phyloP scores from a whole-genome alignment of 2,888 invertebrate species.

The Lithophane semibrunnea region DNA sequence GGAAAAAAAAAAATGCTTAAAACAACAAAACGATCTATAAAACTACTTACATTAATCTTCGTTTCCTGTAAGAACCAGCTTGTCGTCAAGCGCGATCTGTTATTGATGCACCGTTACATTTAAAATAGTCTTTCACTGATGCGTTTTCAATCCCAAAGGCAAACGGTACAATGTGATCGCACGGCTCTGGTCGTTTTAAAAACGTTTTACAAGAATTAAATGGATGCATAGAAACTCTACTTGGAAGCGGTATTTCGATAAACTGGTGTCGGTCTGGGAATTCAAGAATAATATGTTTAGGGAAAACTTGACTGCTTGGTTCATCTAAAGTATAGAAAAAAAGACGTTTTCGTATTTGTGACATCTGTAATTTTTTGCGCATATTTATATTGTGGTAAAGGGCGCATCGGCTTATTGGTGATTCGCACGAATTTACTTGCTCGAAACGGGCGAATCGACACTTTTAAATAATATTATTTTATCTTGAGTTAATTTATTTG shows the following conservation, averaged over 20 bases:
- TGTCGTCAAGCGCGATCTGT: slow-evolving; percentile 19
- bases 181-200: slow-evolving; percentile 23
- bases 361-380: too few relatives aligned
- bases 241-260: background rate
- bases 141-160: slow-evolving; percentile 46
- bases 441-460: too few relatives aligned
- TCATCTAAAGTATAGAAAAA: too few relatives aligned
- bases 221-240: slow-evolving; percentile 26
- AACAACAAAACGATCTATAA: background rate
- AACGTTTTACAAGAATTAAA: slow-evolving; percentile 46
- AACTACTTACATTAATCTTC: slow-evolving; percentile 31
- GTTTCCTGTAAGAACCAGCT: background rate
- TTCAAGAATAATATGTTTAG: slow-evolving; percentile 32
- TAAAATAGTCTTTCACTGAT: slow-evolving; percentile 33
- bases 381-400: too few relatives aligned
- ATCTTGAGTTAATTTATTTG: too few relatives aligned
- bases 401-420: too few relatives aligned
- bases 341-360: too few relatives aligned
- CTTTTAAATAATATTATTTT: too few relatives aligned
- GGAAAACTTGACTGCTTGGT: background rate
- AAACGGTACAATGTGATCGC: slow-evolving; percentile 25
- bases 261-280: background rate
- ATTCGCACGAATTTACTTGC: too few relatives aligned
- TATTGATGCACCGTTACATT: slow-evolving; percentile 40
- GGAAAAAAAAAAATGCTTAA: background rate